Conservation (phyloP, 2,113 vertebrate species). For the Corythoichthys haematopterus region DNA sequence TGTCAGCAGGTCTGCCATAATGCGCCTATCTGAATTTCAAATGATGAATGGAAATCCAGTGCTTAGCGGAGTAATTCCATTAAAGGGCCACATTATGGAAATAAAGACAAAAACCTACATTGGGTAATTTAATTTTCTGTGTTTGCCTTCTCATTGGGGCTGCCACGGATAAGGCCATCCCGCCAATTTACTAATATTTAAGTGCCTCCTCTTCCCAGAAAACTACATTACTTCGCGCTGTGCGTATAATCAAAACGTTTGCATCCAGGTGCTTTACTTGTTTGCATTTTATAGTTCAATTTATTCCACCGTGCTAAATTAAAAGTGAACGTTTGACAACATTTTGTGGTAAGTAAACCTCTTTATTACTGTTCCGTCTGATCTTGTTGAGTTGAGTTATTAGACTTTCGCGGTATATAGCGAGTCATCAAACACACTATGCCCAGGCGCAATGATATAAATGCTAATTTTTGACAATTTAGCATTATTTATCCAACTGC, state of each 20-base stretch:
- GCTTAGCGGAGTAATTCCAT: constrained; percentile 81
- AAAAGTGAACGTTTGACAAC: neutral
- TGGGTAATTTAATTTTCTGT: constrained; percentile 71
- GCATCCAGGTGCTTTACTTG: neutral
- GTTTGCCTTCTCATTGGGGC: constrained; percentile 65
- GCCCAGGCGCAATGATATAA: neutral
- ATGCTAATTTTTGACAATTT: neutral
- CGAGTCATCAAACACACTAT: neutral
- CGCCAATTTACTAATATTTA: constrained; percentile 75
- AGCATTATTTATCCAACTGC: neutral
- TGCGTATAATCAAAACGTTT: neutral
- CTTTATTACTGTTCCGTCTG: neutral
- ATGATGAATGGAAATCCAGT: constrained; percentile 81
- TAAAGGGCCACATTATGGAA: constrained; percentile 76
- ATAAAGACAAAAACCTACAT: constrained; percentile 77
- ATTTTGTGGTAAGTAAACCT: neutral
- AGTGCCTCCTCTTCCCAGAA: constrained; percentile 68
- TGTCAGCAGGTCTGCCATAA: constrained; percentile 86
- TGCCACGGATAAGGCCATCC: constrained; percentile 57
- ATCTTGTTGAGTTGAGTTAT: constrained; percentile 1
- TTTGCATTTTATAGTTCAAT: neutral
- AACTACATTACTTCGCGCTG: constrained; percentile 51
- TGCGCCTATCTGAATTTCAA: constrained; percentile 86
- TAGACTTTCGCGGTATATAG: neutral
- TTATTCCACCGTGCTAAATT: neutral